Evolutionary conservation across 2,888 invertebrate genomes (phyloP), one percentile per base, ranked within the genome.

Genomic region (Cetonia aurata): DNA sequence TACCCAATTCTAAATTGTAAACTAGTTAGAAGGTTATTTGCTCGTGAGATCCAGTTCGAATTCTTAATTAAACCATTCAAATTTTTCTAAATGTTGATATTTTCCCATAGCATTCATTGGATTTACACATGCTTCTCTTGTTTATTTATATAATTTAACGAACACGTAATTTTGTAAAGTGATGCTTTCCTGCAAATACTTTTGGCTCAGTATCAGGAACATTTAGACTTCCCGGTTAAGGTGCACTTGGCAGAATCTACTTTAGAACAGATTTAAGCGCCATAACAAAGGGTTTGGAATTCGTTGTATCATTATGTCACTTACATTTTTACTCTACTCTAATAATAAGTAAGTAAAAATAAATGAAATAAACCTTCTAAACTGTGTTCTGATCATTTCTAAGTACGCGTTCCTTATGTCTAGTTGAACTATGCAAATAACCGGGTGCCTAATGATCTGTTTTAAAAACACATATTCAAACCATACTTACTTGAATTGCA

Each of bases 401-500:
- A 4, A 37, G 9, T 37, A 25, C 25, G 25, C 4, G 8, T 37
- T 37, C 10, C 8, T 8, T 37, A 37, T 10, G n/a, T n/a, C n/a
- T n/a, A n/a, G n/a, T n/a, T n/a, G n/a, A 9, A 37, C 37, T 37
- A 10, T 8, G 6, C 6, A 9, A 37, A 8, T 37, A 37, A 37
- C 37, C 3, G 6, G 37, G 1, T 37, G 6, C 37, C 1, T 37
- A 37, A 37, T 37, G 6, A 10, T 6, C 6, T 37, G 37, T 8
- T 9, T 37, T 37, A 37, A 37, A 37, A 37, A 37, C 6, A 10
- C 6, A 37, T 37, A 37, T 37, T 37, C 37, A 37, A 37, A 37
- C 12, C 31, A 31, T 17, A 60, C 80, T 80, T 82, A 89, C 90
- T 87, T 91, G 91, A 48, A 94, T 88, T 74, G 91, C 86, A 42